Percentiles rank a stretch among this genome's conserved stretches.
These are phyloP conservation scores for Emys orbicularis DNA, from an alignment of 2,797 vertebrate species.

Conservation along the genomic window DNA sequence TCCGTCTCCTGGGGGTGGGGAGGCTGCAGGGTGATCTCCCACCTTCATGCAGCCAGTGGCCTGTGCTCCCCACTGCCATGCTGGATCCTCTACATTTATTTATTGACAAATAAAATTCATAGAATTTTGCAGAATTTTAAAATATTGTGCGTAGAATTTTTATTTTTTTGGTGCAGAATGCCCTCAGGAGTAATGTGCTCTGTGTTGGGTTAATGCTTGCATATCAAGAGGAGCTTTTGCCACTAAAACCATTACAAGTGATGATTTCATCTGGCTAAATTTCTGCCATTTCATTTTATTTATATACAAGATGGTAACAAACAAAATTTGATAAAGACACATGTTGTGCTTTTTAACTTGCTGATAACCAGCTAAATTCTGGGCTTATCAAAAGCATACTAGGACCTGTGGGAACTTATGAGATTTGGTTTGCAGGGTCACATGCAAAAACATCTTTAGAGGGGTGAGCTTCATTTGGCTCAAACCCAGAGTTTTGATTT, in stretches of 20 bases:
- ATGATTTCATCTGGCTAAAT: not conserved
- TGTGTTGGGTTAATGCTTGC: conserved; percentile 52
- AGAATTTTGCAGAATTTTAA: no score
- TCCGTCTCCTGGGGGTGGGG: no score
- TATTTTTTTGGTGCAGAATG: no score
- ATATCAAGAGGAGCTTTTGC: conserved; percentile 13
- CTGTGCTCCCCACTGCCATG: no score
- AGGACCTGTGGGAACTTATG: not conserved
- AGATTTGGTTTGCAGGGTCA: not conserved
- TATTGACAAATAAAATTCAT: no score
- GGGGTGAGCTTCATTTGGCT: no score
- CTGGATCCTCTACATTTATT: no score
- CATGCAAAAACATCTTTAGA: not conserved
- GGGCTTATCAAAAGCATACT: not conserved
- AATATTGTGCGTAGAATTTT: no score
- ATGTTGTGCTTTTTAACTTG: not conserved
- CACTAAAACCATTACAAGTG: not conserved
- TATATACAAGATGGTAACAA: not conserved
- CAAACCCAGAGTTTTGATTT: not conserved
- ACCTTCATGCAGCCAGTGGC: no score
- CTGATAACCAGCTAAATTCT: not conserved
- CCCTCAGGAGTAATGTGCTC: no score
- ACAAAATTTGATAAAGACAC: not conserved
- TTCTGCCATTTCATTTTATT: not conserved
- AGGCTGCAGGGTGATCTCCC: no score